Evolutionary conservation across 2,888 invertebrate species (phyloP).

Genomic region (Diachrysia chrysitis): DNA sequence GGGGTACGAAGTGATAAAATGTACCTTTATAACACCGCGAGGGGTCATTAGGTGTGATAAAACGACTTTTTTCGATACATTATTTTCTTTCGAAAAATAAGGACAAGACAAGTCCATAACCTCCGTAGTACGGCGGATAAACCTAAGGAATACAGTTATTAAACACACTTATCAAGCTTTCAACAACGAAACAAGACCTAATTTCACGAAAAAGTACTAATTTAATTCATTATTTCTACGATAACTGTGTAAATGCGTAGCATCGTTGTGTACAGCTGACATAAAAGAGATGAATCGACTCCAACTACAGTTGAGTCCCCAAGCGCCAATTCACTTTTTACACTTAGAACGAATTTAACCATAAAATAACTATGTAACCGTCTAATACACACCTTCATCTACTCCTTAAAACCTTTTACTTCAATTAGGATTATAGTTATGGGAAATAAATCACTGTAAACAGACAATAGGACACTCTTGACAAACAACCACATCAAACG

Average conservation of each 20-base stretch:
- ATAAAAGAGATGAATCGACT: conserved; percentile 83
- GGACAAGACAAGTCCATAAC: conserved; percentile 86
- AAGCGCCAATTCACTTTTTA: conserved; percentile 79
- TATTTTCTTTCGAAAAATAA: conserved; percentile 82
- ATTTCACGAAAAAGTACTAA: conserved; percentile 70
- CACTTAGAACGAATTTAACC: conserved; percentile 49
- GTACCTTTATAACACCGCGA: conserved; percentile 82
- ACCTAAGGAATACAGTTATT: conserved; percentile 80
- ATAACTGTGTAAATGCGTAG: conserved; percentile 84
- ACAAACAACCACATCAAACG: conserved; percentile 91
- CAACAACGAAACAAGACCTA: conserved; percentile 60
- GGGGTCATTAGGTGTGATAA: conserved; percentile 85
- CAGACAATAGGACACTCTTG: conserved; percentile 91
- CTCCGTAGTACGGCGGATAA: conserved; percentile 81
- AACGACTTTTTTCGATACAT: conserved; percentile 76
- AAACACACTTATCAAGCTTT: conserved; percentile 64
- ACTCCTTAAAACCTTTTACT: conserved; percentile 89
- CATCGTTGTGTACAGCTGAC: conserved; percentile 89
- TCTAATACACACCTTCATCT: conserved; percentile 90
- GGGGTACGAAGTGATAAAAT: conserved; percentile 64
- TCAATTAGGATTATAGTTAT: conserved; percentile 84
- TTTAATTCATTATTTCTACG: conserved; percentile 85
- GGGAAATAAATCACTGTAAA: conserved; percentile 89
- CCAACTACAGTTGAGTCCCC: conserved; percentile 76
- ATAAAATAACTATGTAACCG: conserved; percentile 62